Conservation (phyloP, 2,113 vertebrate genomes). For the Salvelinus alpinus region DNA sequence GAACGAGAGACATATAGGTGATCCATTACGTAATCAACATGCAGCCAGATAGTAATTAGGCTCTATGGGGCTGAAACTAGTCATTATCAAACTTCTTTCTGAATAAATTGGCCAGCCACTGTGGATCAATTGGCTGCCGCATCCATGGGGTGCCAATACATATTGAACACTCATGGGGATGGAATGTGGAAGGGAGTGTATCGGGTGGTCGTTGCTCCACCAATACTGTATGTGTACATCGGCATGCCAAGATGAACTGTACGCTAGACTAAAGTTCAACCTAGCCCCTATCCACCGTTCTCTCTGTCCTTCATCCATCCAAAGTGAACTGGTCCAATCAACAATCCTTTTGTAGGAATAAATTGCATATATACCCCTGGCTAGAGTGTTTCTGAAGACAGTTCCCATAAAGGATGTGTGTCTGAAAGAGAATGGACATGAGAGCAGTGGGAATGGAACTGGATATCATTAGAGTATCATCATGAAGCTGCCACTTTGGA, state of each 20-base stretch:
- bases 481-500: not conserved
- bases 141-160: constrained; percentile 19
- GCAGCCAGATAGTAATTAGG: constrained; percentile 50
- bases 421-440: not conserved
- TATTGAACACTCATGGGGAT: constrained; percentile 31
- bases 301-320: not conserved
- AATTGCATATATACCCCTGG: not conserved
- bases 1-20: not conserved
- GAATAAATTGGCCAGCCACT: not conserved
- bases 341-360: not conserved
- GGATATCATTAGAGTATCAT: not conserved
- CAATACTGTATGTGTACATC: constrained; percentile 3
- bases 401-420: not conserved
- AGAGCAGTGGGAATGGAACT: not conserved
- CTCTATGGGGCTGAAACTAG: constrained; percentile 48
- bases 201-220: not conserved
- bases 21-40: constrained; percentile 47
- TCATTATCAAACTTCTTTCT: constrained; percentile 12
- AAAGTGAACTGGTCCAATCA: not conserved
- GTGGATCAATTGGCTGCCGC: not conserved
- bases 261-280: not conserved
- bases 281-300: too few relatives aligned
- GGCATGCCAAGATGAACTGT: not conserved
- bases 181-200: not conserved
- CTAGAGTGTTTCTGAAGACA: not conserved